Conservation (phyloP, 2,888 invertebrate genomes). For the Sminthurinus aureus region DNA sequence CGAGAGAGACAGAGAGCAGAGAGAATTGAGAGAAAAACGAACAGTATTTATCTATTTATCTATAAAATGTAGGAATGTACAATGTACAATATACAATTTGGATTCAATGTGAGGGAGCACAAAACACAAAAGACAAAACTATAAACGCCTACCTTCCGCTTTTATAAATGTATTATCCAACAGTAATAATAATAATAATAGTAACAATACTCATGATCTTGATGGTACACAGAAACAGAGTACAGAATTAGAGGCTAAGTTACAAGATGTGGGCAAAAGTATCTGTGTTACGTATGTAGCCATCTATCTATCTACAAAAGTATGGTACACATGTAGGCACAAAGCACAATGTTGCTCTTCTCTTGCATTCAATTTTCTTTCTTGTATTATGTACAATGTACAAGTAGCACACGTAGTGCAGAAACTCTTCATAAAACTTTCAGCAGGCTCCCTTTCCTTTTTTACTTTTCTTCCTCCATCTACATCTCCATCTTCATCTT, state of each 20-base stretch:
- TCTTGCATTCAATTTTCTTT: neutral
- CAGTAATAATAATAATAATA: neutral
- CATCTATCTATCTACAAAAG: slow-evolving; percentile 17
- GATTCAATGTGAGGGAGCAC: no score
- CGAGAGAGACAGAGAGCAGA: no score
- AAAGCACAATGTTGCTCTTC: neutral
- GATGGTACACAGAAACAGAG: neutral
- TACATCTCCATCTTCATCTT: neutral
- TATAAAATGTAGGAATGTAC: no score
- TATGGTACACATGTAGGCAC: neutral
- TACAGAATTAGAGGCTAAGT: neutral
- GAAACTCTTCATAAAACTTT: slow-evolving; percentile 20
- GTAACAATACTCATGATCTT: neutral
- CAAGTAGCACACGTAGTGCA: neutral
- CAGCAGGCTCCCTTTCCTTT: neutral
- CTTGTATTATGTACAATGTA: neutral
- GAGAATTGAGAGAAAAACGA: no score
- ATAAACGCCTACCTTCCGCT: no score
- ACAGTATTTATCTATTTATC: no score
- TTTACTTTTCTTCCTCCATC: neutral
- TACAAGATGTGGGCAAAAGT: slow-evolving; percentile 15
- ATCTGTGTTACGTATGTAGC: slow-evolving; percentile 5
- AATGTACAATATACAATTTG: no score
- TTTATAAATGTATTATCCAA: no score
- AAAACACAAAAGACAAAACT: no score